Evolutionary conservation across 2,113 vertebrate genomes (phyloP), one percentile per base, ranked within the genome.

Genomic region (Rhodinocichla rosea): DNA sequence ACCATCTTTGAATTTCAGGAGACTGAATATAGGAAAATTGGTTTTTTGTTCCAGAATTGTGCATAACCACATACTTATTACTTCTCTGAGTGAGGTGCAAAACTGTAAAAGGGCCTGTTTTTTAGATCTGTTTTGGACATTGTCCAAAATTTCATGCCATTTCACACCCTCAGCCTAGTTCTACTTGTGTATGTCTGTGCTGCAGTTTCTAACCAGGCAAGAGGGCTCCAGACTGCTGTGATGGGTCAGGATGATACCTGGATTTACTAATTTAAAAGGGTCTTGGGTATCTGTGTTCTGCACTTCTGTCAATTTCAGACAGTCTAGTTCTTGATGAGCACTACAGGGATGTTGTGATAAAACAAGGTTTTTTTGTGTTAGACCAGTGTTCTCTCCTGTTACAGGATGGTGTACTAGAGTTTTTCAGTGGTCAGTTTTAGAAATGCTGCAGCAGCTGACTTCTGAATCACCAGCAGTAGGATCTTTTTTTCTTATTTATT

Each of bases 291-390:
- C 40, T 89, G 22, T 45, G 6, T 49, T 53, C 27, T 60, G 28
- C 12, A 9, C 17, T 71, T 16, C 40, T 32, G 3, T 69, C 40
- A 19, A 18, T 47, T 93, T 60, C 37, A 64, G 26, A 6, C 18
- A 18, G 26, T 5, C 40, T 70, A 35, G 33, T 52, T 89, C 42
- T 75, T 44, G 5, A 71, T 71, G 55, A 18, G 33, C 17, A 33
- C 28, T 56, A 23, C 4, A 64, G 37, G 60, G n/a, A 15, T 17
- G 8, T 40, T 82, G 17, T 9, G 28, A 28, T 57, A 39, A 59
- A 93, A 11, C 8, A 27, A 11, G 1, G 1, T 0, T 0, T 6
- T 59, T 68, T 77, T 42, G 7, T 49, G n/a, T 60, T 44, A 52
- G 42, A 27, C 12, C 2, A 1, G 8, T 57, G 27, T 77, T 70